Conservation (phyloP, 2,888 invertebrate genomes). For the Chrysotoxum bicinctum region DNA sequence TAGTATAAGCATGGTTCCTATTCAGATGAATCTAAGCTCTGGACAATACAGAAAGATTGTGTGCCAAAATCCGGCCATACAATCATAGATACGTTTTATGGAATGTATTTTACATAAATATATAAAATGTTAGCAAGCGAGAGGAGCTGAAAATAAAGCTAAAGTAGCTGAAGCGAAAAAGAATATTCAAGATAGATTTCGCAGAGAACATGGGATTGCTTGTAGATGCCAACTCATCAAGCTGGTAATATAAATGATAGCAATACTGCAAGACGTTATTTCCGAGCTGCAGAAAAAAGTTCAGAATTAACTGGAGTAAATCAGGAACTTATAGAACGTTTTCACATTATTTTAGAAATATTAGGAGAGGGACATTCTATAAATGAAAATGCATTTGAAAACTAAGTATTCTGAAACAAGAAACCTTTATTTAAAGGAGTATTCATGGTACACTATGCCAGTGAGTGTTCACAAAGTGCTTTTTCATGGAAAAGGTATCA, state of each 20-base stretch:
- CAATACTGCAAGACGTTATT: not conserved
- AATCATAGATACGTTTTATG: slow-evolving; percentile 43
- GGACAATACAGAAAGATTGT: not conserved
- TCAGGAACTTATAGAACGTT: not conserved
- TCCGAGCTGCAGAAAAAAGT: not conserved
- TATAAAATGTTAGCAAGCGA: not conserved
- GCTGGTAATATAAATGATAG: no score
- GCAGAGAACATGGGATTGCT: not conserved
- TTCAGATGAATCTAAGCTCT: slow-evolving; percentile 6
- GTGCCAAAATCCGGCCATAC: slow-evolving; percentile 11
- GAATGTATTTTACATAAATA: slow-evolving; percentile 27
- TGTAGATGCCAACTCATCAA: slow-evolving; percentile 32
- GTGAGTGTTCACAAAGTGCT: slow-evolving; percentile 3
- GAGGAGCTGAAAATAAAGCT: not conserved
- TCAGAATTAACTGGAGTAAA: slow-evolving; percentile 8
- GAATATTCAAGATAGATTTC: slow-evolving; percentile 1
- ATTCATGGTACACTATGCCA: no score
- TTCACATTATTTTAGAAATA: no score
- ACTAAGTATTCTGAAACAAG: no score
- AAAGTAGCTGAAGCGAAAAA: not conserved
- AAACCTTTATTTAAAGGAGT: no score
- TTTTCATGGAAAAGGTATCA: slow-evolving; percentile 10
- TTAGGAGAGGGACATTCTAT: not conserved
- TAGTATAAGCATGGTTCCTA: slow-evolving; percentile 29
- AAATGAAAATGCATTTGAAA: not conserved